Evolutionary conservation across 2,113 vertebrate species (phyloP).

Genomic region (Thermophis baileyi): DNA sequence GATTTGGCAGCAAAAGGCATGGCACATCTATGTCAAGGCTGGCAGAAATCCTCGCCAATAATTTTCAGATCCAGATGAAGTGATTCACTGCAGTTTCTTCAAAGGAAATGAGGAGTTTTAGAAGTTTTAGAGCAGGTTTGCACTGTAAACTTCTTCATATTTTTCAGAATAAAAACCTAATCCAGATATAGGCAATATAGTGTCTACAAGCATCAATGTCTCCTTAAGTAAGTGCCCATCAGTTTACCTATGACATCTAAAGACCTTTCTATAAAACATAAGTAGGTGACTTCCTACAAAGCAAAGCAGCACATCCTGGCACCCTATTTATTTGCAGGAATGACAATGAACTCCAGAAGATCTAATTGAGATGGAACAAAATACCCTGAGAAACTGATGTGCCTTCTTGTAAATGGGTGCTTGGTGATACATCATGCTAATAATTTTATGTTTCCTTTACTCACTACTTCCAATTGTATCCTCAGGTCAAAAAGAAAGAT

Average conservation of each 20-base stretch:
- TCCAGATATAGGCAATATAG: background rate
- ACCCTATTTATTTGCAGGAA: background rate
- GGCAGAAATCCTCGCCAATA: background rate
- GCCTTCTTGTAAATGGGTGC: background rate
- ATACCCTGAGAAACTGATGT: background rate
- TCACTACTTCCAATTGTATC: background rate
- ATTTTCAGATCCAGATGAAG: background rate
- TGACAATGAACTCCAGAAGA: background rate
- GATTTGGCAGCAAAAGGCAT: background rate
- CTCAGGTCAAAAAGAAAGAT: background rate
- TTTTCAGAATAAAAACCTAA: background rate
- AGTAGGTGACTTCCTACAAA: background rate
- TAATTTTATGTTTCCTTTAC: background rate
- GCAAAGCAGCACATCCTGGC: background rate
- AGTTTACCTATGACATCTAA: background rate
- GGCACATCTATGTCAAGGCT: background rate
- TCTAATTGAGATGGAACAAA: background rate
- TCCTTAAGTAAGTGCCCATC: background rate
- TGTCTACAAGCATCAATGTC: background rate
- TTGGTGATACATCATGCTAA: background rate
- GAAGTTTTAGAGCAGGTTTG: background rate
- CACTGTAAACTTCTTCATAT: background rate
- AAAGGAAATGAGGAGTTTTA: background rate
- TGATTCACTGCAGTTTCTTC: background rate
- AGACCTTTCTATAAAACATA: background rate